A percentile compares a stretch with the other conserved stretches of the same genome.
These are phyloP conservation scores for Drosophila asahinai DNA, from an alignment of 1,140 invertebrate genomes.

Conservation along the genomic window DNA sequence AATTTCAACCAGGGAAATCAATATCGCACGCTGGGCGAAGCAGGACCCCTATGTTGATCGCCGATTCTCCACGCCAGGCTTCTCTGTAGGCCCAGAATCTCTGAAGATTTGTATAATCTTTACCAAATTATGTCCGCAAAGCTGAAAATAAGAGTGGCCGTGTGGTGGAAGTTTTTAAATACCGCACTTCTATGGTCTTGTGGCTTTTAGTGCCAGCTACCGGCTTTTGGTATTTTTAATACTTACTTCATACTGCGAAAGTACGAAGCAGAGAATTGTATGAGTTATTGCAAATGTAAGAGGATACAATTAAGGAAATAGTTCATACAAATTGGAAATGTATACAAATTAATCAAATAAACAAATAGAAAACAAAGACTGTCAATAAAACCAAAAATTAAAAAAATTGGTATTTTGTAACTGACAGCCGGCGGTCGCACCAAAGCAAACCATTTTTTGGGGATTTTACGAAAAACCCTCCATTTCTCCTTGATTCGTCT, in stretches of 20 bases:
- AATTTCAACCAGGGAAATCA: conserved; percentile 5
- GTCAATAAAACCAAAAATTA: background rate
- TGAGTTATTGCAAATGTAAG: no score
- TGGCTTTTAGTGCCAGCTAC: background rate
- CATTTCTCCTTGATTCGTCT: background rate
- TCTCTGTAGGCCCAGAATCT: background rate
- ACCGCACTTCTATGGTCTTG: background rate
- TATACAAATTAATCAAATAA: no score
- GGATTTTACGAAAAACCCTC: conserved; percentile 19
- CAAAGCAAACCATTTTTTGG: conserved; percentile 23
- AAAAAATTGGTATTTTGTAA: background rate
- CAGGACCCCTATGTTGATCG: background rate
- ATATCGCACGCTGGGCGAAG: conserved; percentile 27
- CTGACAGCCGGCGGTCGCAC: background rate
- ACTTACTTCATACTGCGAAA: no score
- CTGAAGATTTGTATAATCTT: conserved; percentile 1
- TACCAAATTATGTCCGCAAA: conserved; percentile 19
- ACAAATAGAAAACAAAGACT: background rate
- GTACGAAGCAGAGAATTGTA: no score
- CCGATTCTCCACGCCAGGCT: background rate
- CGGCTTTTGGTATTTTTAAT: conserved; percentile 11
- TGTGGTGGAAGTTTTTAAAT: background rate
- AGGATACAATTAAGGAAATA: no score
- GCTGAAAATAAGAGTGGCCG: conserved; percentile 41
- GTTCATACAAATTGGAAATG: no score